Evolutionary conservation across 2,797 vertebrate species (phyloP).

Genomic region (Ctenopoma multispine): DNA sequence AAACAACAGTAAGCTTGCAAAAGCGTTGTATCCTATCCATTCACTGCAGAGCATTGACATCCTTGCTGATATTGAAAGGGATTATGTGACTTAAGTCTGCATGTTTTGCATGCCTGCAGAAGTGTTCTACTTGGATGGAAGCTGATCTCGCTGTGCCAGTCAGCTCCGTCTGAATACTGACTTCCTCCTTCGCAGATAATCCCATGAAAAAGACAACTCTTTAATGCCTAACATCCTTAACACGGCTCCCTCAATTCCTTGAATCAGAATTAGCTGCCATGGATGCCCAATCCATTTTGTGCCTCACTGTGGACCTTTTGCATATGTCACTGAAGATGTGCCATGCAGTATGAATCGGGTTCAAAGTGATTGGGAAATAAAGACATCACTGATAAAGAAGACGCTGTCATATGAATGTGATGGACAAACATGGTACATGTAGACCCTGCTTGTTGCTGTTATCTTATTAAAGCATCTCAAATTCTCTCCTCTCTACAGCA

Average conservation of each 20-base stretch:
- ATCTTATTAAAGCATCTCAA: slow-evolving; percentile 34
- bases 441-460: slow-evolving; percentile 14
- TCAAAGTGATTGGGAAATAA: slow-evolving; percentile 46
- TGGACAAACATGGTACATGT: slow-evolving; percentile 5
- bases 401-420: slow-evolving; percentile 2
- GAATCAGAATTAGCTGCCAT: slow-evolving; percentile 72
- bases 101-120: slow-evolving; percentile 80
- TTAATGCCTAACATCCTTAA: slow-evolving; percentile 79
- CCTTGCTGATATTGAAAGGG: slow-evolving; percentile 75
- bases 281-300: slow-evolving; percentile 59
- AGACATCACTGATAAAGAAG: slow-evolving; percentile 39
- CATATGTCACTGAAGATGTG: slow-evolving; percentile 41
- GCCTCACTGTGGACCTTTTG: slow-evolving; percentile 41
- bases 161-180: slow-evolving; percentile 72
- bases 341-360: slow-evolving; percentile 45
- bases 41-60: slow-evolving; percentile 76
- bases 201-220: slow-evolving; percentile 76
- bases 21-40: slow-evolving; percentile 47
- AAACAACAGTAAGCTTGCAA: slow-evolving; percentile 59
- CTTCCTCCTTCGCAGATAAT: slow-evolving; percentile 80
- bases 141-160: slow-evolving; percentile 76
- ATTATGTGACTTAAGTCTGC: slow-evolving; percentile 82
- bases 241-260: slow-evolving; percentile 63
- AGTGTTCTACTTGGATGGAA: slow-evolving; percentile 81
- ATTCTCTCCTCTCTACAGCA: slow-evolving; percentile 8